phyloP scores from a whole-genome alignment of 2,888 invertebrate genomes.

The Aelia acuminata region DNA sequence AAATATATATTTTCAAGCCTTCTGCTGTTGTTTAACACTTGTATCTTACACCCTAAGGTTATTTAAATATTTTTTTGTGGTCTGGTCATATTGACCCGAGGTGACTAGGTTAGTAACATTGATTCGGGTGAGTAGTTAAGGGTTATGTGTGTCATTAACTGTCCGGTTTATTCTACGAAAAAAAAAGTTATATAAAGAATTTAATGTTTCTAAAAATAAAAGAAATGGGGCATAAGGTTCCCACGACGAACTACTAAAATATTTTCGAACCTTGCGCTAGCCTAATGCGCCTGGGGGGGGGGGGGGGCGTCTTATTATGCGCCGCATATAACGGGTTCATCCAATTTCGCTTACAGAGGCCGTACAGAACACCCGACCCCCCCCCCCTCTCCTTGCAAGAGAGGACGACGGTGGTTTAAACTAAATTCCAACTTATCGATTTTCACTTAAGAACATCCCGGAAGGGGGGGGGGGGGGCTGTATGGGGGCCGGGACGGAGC shows the following conservation, averaged over 20 bases:
- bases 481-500: background rate
- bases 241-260: background rate
- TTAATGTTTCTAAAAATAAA: background rate
- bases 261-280: background rate
- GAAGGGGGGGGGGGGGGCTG: background rate
- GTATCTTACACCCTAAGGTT: too few relatives aligned
- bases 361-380: background rate
- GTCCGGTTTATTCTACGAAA: too few relatives aligned
- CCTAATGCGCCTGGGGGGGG: background rate
- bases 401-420: slow-evolving; percentile 39
- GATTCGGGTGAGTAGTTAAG: too few relatives aligned
- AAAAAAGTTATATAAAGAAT: background rate
- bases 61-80: too few relatives aligned
- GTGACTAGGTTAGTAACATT: too few relatives aligned
- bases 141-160: too few relatives aligned
- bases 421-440: slow-evolving; percentile 48
- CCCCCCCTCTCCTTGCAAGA: too few relatives aligned
- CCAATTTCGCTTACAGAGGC: slow-evolving; percentile 47
- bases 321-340: slow-evolving; percentile 35
- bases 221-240: background rate
- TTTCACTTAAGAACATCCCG: slow-evolving; percentile 38
- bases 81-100: too few relatives aligned
- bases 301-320: background rate
- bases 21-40: too few relatives aligned
- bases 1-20: too few relatives aligned